These are phyloP conservation scores for Nyctereutes procyonoides DNA, from an alignment of 2,113 vertebrate genomes.

Conservation along the genomic window DNA sequence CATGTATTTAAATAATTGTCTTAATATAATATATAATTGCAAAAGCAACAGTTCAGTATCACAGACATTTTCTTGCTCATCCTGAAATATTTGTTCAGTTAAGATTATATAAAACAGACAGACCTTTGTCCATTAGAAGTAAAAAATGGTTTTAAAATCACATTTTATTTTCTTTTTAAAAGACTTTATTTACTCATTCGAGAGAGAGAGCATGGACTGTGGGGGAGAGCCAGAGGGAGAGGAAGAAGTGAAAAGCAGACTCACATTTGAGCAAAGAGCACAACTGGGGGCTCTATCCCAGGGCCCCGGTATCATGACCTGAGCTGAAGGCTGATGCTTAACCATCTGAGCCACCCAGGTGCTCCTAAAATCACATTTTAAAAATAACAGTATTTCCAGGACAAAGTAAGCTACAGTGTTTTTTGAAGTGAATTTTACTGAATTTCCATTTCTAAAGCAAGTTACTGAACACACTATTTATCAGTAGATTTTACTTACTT, in stretches of 20 bases:
- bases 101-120: conserved; percentile 15
- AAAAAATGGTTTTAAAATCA: conserved; percentile 37
- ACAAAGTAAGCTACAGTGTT: neutral
- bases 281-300: no score
- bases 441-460: neutral
- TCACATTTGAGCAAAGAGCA: no score
- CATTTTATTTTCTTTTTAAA: neutral
- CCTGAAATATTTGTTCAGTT: neutral
- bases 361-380: neutral
- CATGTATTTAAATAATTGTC: conserved; percentile 72
- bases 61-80: conserved; percentile 30
- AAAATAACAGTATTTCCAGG: conserved; percentile 21
- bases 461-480: conserved; percentile 18
- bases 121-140: neutral
- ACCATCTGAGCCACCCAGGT: no score
- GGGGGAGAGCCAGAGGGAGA: no score
- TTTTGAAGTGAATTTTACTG: conserved; percentile 35
- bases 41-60: conserved; percentile 55
- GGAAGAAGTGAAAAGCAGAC: no score
- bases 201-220: no score
- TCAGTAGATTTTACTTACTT: neutral
- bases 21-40: conserved; percentile 47
- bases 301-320: no score
- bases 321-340: neutral
- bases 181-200: no score